Base-by-base conservation (phyloP, 2,113 vertebrate genomes). In the Erinaceus europaeus region DNA sequence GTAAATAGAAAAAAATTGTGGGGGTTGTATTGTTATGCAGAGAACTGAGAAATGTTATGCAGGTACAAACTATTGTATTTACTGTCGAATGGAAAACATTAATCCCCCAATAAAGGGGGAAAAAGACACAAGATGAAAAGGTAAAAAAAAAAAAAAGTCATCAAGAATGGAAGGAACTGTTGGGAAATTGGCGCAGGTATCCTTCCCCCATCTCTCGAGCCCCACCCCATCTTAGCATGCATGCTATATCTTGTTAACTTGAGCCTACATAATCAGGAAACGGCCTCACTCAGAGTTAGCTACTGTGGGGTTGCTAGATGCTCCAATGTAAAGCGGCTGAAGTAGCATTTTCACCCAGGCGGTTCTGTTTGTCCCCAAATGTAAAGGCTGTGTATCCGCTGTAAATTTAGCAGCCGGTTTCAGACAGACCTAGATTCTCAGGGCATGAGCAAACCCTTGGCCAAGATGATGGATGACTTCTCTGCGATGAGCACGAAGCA, bases 401-500 rank as follows among this genome's bases (percentile, higher is more conserved):
- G 65, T 71, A 68, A 64, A 10, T 80, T 44, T 53, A 68, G 52
- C 42, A 62, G 84, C 6, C 13, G 27, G 27, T 75, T 77, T 68
- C 78, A 75, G 23, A 71, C 71, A 23, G 18, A 57, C 61, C 23
- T 20, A 61, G 67, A 59, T 89, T 91, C 61, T 89, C 65, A 62
- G 89, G 61, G 81, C 78, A 44, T 38, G n/a, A 89, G 32, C 64
- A 78, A 81, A 53, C 32, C 23, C 59, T 75, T 65, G 67, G 62
- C 81, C 73, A 17, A 25, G 68, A 57, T 75, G 69, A 91, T 62
- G 61, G 44, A 82, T 88, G 62, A 36, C 42, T 10, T 82, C 17
- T 85, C 25, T 9, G 38, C 85, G 90, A 89, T 71, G 77, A 91
- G 46, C 65, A n/a, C n/a, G n/a, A 74, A 86, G 78, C 48, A 52